phyloP scores from a whole-genome alignment of 2,888 invertebrate species.

The Microplitis deprimator region DNA sequence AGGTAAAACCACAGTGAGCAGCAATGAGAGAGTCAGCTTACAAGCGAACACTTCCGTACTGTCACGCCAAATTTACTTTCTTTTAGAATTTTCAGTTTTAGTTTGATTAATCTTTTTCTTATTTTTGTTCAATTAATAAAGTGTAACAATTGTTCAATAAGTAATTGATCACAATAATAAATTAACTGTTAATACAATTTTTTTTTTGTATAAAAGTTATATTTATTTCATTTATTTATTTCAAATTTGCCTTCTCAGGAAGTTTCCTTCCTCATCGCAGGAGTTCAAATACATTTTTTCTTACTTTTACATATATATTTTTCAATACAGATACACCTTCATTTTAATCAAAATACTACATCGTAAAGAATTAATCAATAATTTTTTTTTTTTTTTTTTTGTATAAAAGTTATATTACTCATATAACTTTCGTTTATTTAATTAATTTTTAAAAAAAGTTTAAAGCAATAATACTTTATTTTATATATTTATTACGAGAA shows the following conservation, averaged over 20 bases:
- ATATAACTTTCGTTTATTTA: neutral
- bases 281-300: no score
- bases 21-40: slow-evolving; percentile 36
- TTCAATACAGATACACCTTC: no score
- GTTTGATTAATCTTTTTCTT: neutral
- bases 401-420: no score
- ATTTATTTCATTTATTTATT: no score
- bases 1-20: slow-evolving; percentile 47
- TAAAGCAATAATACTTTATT: neutral
- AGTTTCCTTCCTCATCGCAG: no score
- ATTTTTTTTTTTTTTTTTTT: neutral
- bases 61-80: slow-evolving; percentile 39
- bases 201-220: no score
- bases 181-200: neutral
- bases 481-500: neutral
- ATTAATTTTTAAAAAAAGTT: neutral
- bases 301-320: no score
- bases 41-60: slow-evolving; percentile 36
- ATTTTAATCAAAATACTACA: no score
- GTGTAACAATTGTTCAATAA: neutral
- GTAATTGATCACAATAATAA: neutral
- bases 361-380: no score
- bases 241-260: no score
- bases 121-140: slow-evolving; percentile 5
- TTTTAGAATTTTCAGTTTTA: neutral